These are phyloP conservation scores for Oriolus oriolus DNA, from an alignment of 2,113 vertebrate genomes.

Conservation along the genomic window DNA sequence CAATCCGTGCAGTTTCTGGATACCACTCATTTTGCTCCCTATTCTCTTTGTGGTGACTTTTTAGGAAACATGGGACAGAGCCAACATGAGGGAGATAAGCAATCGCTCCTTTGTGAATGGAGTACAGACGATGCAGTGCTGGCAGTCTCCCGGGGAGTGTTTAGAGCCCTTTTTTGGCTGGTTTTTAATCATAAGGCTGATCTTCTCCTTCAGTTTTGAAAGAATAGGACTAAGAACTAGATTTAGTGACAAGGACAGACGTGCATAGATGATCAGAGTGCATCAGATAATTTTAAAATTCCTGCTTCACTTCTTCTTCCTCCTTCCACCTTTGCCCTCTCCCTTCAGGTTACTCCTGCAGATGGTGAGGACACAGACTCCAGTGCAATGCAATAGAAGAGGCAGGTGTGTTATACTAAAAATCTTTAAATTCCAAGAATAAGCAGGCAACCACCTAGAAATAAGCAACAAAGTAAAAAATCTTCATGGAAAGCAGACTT, in stretches of 20 bases:
- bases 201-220: neutral
- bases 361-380: neutral
- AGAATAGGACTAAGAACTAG: neutral
- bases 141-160: neutral
- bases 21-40: neutral
- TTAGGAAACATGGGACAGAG: neutral
- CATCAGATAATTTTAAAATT: neutral
- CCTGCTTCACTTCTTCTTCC: neutral
- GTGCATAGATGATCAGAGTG: neutral
- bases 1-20: neutral
- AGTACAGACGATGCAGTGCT: rapidly evolving
- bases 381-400: neutral
- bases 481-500: neutral
- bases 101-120: neutral
- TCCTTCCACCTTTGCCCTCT: neutral
- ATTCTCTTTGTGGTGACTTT: neutral
- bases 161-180: neutral
- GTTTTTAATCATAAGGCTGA: neutral
- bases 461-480: neutral
- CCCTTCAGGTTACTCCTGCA: neutral
- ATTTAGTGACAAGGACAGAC: neutral
- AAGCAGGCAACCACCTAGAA: neutral
- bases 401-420: neutral
- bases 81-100: neutral
- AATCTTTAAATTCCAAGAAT: neutral